Evolutionary conservation across 2,113 vertebrate species (phyloP), one percentile per base, ranked within the genome.

Genomic region (Hystrix brachyura): DNA sequence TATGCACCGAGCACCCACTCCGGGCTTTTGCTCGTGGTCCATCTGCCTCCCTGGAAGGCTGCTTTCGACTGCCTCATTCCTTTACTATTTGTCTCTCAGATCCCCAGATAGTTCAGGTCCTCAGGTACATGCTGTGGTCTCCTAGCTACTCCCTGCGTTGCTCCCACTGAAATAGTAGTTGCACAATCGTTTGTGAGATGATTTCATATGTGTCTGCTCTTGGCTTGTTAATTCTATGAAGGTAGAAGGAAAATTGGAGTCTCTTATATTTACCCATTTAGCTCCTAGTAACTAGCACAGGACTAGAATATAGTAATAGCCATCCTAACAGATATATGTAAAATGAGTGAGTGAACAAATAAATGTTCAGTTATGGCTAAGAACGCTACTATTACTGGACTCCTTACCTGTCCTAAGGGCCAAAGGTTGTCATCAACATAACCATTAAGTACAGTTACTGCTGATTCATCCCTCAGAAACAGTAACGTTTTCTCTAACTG

Each of bases 21-120:
- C 53, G 0, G 14, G 19, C 7, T 60, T 55, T 71, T 12, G n/a
- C 25, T n/a, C 2, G 14, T n/a, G 7, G 6, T 27, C 19, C 11
- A 2, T 38, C 7, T 48, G 38, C 55, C 19, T 71, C 46, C 27
- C 15, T 57, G 8, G 14, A 46, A 71, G 25, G 19, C 25, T 62
- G 27, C 60, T 9, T 23, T 84, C 48, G 10, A 11, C 23, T 14
- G 10, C 25, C 25, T 21, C 15, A 43, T 27, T 19, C 18, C 17
- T 59, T 43, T 57, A 13, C 21, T 60, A 23, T 19, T 69, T 5
- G 21, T 67, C 48, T 71, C 34, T 32, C 32, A 10, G 46, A 0
- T 60, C 27, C 34, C 18, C 18, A 1, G 57, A 59, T 43, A 67
- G 43, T 46, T 84, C n/a, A 46, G 27, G 25, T 83, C 43, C 79